phyloP scores from a whole-genome alignment of 2,888 invertebrate genomes.

The Sepiola atlantica region DNA sequence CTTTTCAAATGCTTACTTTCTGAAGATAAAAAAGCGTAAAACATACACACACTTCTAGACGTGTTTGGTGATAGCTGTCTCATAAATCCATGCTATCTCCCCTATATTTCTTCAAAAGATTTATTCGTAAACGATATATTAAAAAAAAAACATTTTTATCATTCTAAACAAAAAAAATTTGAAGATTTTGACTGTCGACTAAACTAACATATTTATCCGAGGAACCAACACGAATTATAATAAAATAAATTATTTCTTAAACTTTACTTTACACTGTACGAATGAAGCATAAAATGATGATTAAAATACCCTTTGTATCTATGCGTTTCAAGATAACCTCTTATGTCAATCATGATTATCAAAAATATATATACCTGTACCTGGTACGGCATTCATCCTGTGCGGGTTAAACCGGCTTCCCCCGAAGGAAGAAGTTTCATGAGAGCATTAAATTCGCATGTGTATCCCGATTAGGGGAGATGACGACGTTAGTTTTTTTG shows the following conservation, averaged over 20 bases:
- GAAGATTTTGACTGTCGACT: neutral
- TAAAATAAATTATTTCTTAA: neutral
- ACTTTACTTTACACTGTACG: neutral
- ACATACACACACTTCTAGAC: neutral
- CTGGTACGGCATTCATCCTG: too few species aligned
- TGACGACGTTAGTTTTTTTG: too few species aligned
- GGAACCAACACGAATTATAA: neutral
- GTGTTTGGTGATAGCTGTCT: neutral
- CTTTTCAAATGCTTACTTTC: too few species aligned
- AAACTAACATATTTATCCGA: neutral
- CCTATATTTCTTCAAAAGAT: neutral
- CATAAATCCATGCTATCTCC: neutral
- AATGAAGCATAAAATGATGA: neutral
- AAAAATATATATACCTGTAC: too few species aligned
- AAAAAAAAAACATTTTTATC: neutral
- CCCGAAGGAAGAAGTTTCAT: too few species aligned
- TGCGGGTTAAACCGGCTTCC: too few species aligned
- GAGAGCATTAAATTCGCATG: too few species aligned
- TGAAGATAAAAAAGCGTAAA: neutral
- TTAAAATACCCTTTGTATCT: neutral
- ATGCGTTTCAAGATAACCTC: neutral
- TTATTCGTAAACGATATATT: neutral
- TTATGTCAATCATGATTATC: neutral
- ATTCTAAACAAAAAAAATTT: neutral
- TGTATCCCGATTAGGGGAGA: too few species aligned